Percentiles rank a stretch among this genome's conserved stretches.
Conservation (phyloP, 2,113 vertebrate species). For the Martes martes region DNA sequence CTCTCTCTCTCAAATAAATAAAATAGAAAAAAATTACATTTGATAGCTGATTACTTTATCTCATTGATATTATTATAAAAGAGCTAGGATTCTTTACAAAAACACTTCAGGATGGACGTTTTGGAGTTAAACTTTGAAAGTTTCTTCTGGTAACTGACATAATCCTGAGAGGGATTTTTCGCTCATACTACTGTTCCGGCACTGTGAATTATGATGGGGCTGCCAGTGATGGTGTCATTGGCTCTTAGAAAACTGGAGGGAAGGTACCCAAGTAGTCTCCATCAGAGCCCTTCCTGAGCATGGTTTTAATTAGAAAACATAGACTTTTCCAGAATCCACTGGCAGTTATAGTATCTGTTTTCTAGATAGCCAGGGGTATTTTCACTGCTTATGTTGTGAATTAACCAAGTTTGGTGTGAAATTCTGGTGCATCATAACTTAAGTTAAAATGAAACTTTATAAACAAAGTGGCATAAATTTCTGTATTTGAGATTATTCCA, state of each 20-base stretch:
- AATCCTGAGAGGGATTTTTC: fast-evolving
- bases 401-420: not conserved
- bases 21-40: not conserved
- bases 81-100: not conserved
- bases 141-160: not conserved
- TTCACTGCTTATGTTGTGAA: not conserved
- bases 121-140: not conserved
- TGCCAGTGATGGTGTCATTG: not conserved
- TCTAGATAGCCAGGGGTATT: not conserved
- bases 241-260: not conserved
- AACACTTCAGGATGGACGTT: not conserved
- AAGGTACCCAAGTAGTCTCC: not conserved
- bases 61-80: not conserved
- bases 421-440: not conserved
- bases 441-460: not conserved
- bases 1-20: too few relatives aligned
- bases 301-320: not conserved
- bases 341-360: not conserved
- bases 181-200: not conserved
- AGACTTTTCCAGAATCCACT: not conserved
- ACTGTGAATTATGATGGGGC: not conserved
- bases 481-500: not conserved
- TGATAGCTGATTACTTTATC: not conserved
- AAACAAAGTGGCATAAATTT: not conserved
- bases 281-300: not conserved